Percentiles rank a stretch among this genome's conserved stretches.
These are phyloP conservation scores for Mactromeris polynyma DNA, from an alignment of 2,888 invertebrate genomes.

Conservation along the genomic window DNA sequence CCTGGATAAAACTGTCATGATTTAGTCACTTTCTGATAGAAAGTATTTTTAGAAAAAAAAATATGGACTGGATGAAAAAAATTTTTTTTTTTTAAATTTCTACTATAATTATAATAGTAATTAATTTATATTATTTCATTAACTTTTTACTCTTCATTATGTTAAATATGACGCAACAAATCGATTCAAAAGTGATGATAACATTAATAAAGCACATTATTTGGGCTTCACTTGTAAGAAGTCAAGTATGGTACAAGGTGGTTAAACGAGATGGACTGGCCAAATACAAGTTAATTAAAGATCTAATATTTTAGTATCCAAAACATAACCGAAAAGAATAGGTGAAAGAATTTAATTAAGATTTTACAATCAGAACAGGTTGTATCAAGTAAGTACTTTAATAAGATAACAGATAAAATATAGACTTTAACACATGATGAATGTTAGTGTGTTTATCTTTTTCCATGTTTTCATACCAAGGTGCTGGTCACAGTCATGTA, in stretches of 20 bases:
- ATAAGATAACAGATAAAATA: neutral
- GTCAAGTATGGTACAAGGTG: neutral
- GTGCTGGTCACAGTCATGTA: neutral
- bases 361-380: neutral
- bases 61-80: no score
- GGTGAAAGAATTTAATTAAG: conserved; percentile 13
- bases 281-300: neutral
- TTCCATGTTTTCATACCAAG: neutral
- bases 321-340: neutral
- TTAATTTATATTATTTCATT: no score
- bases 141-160: no score
- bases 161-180: no score
- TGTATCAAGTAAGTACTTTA: neutral
- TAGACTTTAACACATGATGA: neutral
- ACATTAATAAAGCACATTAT: no score
- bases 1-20: no score
- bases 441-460: neutral
- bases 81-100: no score
- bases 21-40: no score
- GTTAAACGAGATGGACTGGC: neutral
- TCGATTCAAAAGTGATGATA: no score
- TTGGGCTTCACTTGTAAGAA: neutral
- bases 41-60: no score
- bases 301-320: neutral
- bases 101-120: no score